Percentiles rank a stretch among this genome's conserved stretches.
Conservation (phyloP, 53 echinoderm and acorn worm species). For the Patiria pectinifera region DNA sequence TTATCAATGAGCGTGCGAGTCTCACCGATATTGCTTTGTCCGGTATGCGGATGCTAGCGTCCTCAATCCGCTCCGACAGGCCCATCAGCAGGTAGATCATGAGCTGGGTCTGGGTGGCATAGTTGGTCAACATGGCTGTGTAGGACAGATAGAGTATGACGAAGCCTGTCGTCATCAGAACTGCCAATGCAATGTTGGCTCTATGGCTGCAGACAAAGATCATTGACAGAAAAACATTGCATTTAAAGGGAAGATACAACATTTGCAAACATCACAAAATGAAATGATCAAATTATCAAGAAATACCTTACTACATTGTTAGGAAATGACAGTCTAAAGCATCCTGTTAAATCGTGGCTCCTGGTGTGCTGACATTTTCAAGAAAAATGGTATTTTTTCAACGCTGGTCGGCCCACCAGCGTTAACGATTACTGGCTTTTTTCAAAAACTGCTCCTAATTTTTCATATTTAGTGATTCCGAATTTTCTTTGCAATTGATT, state of each 20-base stretch:
- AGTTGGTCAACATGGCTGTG: slow-evolving; percentile 49
- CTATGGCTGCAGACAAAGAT: slow-evolving; percentile 5
- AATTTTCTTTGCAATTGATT: too few species aligned
- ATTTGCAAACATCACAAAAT: too few species aligned
- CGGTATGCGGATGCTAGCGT: slow-evolving; percentile 28
- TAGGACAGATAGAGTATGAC: slow-evolving; percentile 48
- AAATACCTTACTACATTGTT: too few species aligned
- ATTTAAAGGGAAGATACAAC: neutral
- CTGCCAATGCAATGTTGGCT: neutral
- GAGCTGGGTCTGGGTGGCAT: slow-evolving; percentile 52
- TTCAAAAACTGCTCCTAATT: too few species aligned
- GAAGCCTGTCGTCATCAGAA: slow-evolving; percentile 50
- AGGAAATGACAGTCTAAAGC: too few species aligned
- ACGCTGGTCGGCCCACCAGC: too few species aligned
- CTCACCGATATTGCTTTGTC: slow-evolving; percentile 47
- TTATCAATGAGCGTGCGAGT: neutral
- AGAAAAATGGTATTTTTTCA: too few species aligned
- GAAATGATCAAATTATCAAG: too few species aligned
- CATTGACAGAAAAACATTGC: neutral
- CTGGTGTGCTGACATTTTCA: too few species aligned
- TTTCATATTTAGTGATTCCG: too few species aligned
- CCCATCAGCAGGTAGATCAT: slow-evolving; percentile 50
- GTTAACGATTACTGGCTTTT: too few species aligned
- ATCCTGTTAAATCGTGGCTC: too few species aligned
- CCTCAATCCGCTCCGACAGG: slow-evolving; percentile 41